Evolutionary conservation across 2,113 vertebrate genomes (phyloP), one percentile per base, ranked within the genome.

Genomic region (Entosphenus tridentatus): DNA sequence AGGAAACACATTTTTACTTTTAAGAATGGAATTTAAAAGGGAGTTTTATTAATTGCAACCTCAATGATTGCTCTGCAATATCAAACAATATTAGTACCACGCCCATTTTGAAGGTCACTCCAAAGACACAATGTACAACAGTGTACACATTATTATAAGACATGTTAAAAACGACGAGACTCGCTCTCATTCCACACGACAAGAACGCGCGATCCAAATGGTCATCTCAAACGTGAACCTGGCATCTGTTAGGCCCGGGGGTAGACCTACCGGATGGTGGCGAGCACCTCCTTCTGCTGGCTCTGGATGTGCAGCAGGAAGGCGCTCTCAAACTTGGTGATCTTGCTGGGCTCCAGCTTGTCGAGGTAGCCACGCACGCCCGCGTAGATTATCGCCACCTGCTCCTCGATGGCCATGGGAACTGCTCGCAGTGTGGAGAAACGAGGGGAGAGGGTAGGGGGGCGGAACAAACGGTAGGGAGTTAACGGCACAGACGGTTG

Each of bases 321-420:
- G 74, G 88, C 83, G 12, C 76, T 87, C 80, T 98, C 93, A 11
- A 98, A 98, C 75, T 79, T 88, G 2, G 93, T 98, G 77, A 98
- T 98, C 77, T 98, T 98, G 82, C 83, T 89, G 72, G 93, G 92
- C 73, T 97, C 93, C 81, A 98, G 78, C 73, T 98, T 98, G 82
- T 98, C 93, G 77, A 98, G 77, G 75, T 95, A 80, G 21, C 93
- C 93, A 76, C 89, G 84, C 18, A 98, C 93, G 73, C 93, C 93
- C 2, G 93, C 93, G 2, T 95, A 98, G 77, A 98, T 98, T 71
- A 97, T 90, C 0, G 89, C 78, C 2, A 98, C 92, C 78, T 98
- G 93, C 56, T 98, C 92, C 76, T 98, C 93, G 74, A 98, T 98
- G 71, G 92, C 92, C 92, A 98, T 97, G 73, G 93, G 93, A 73